Base-by-base conservation (phyloP, 2,888 invertebrate species). In the Epistrophe grossulariae region DNA sequence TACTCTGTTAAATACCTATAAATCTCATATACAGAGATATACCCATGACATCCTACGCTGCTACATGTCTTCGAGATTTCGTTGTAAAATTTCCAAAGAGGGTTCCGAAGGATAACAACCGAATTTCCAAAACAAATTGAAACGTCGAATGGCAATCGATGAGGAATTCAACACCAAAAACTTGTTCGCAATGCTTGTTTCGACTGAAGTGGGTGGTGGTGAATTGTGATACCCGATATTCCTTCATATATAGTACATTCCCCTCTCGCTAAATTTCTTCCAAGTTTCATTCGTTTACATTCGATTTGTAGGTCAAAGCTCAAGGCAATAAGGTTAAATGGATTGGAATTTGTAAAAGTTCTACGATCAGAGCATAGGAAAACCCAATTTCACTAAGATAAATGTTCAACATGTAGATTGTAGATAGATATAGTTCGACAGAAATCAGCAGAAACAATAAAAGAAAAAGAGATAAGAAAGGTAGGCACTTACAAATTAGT, bases 61-160 rank as follows among this genome's bases (percentile, higher is more conserved):
- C 13, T 52, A 66, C 60, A 55, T 62, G 52, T 73, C 38, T 38
- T 62, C 15, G 64, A 55, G 31, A 64, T 80, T 76, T 80, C 64
- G 76, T 80, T 76, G 64, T 76, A 38, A 24, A 52, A 71, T 71
- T 74, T 64, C 50, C 74, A 71, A 71, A 80, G 74, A 64, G 43
- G 70, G 76, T 76, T 74, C 73, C 62, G 31, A 52, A 19, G 40
- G 62, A 74, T 73, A 45, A 50, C 48, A 79, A 66, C 57, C 50
- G 71, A 84, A 79, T 79, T 76, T 84, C 64, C 74, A 28, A 79
- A 84, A 84, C 84, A 80, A 84, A 84, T 84, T 80, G 79, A 80
- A 80, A 84, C 76, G 84, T 84, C 84, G 80, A 70, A 84, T 66
- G 64, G 79, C 84, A 84, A 84, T 84, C 80, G 80, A 59, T 38